These are phyloP conservation scores for Echinarachnius parma DNA, from an alignment of 53 echinoderm and acorn worm species.

Conservation along the genomic window DNA sequence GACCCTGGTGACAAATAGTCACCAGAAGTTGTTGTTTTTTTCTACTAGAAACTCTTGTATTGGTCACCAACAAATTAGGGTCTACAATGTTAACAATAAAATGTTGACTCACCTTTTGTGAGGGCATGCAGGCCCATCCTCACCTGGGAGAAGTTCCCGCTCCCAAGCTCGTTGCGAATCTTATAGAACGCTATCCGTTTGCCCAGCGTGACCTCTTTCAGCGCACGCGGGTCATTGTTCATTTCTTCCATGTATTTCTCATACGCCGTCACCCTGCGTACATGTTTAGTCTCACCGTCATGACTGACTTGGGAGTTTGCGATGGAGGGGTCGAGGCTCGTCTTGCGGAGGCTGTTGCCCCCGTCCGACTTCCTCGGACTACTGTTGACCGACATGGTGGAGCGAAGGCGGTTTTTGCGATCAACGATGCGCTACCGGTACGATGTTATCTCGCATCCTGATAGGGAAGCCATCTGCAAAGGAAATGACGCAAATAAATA, in stretches of 20 bases:
- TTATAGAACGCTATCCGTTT: constrained; percentile 96
- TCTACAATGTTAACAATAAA: not conserved
- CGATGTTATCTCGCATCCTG: too few species aligned
- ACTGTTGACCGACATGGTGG: constrained; percentile 31
- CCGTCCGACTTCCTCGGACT: constrained; percentile 23
- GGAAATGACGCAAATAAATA: too few species aligned
- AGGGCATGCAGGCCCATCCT: constrained; percentile 96
- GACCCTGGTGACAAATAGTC: not conserved
- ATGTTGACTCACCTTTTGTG: constrained; percentile 80
- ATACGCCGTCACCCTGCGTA: constrained; percentile 71
- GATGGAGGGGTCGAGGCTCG: constrained; percentile 25
- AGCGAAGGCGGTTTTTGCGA: not conserved
- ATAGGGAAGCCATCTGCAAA: too few species aligned
- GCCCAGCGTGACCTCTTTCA: constrained; percentile 93
- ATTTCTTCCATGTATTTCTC: constrained; percentile 81
- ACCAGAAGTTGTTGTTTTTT: not conserved
- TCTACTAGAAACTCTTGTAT: too few species aligned
- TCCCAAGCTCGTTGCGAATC: constrained; percentile 95
- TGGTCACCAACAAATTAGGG: not conserved
- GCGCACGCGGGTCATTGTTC: constrained; percentile 80
- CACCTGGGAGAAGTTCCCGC: constrained; percentile 98
- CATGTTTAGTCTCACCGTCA: constrained; percentile 22
- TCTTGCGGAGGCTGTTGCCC: constrained; percentile 13
- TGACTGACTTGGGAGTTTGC: constrained; percentile 7
- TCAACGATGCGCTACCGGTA: too few species aligned